Evolutionary conservation across 2,797 vertebrate species (phyloP), one percentile per base, ranked within the genome.

Genomic region (Syncerus caffer): DNA sequence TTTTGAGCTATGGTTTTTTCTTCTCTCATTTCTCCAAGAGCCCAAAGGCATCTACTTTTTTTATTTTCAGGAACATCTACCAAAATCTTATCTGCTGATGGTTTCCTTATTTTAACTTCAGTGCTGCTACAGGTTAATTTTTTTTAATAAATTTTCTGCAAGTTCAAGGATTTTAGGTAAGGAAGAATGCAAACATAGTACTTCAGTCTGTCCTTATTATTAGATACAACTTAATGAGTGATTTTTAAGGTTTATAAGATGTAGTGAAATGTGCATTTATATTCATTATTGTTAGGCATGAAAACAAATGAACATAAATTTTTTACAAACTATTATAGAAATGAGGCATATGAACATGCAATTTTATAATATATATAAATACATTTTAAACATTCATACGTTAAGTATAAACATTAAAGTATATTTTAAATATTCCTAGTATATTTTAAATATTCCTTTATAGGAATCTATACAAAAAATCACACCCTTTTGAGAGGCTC

Each of bases 11-110:
- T 38, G 4, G 38, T 95, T 89, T 87, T 87, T 21, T 53, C 45
- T 83, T 83, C 55, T 94, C n/a, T 92, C 31, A 5, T 89, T 90
- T 76, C 45, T 92, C 51, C 90, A 93, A 88, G 42, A 90, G 57
- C 38, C 21, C 76, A 85, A 19, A 76, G 42, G 2, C 6, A 60
- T 83, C n/a, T 92, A 47, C 16, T 76, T 92, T 83, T 34, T 95
- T 45, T 79, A 79, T 64, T 93, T 96, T 74, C 29, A 93, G 53
- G 2, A 97, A 79, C 78, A 97, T 47, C 79, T 92, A 89, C 85
- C 45, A 91, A 74, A 64, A 6, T 38, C n/a, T 86, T 85, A 3
- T 58, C 19, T 67, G 14, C n/a, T 74, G 6, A 57, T 85, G 27
- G 12, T 3, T 88, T 84, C 64, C 71, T 90, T 55, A 71, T 15